A percentile compares a stretch with the other conserved stretches of the same genome.
phyloP scores from a whole-genome alignment of 2,888 invertebrate genomes.

The Hoplodrina blanda region DNA sequence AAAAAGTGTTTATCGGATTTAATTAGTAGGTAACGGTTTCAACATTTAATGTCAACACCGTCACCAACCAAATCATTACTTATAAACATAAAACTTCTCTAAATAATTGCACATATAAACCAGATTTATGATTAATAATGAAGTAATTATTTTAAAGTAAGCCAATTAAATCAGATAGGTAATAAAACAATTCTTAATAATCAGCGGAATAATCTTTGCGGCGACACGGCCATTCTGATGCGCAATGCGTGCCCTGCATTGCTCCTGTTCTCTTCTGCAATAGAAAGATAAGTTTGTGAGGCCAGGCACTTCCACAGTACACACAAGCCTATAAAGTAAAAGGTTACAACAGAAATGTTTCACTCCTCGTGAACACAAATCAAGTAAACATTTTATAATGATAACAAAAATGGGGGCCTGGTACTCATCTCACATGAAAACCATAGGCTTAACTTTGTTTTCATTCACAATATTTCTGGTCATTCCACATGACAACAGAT shows the following conservation, averaged over 20 bases:
- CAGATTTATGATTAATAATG: no score
- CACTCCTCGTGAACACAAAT: not conserved
- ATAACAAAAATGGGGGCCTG: no score
- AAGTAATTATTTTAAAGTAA: no score
- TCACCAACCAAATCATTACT: no score
- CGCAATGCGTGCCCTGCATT: conserved; percentile 58
- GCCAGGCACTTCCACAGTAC: conserved; percentile 13
- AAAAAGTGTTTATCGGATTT: no score
- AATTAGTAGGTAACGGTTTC: no score
- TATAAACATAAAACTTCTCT: no score
- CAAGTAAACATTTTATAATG: not conserved
- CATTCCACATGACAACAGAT: conserved; percentile 12
- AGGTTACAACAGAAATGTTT: not conserved
- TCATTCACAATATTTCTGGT: not conserved
- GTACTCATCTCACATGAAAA: conserved; percentile 3
- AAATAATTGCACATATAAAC: no score
- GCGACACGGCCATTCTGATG: conserved; percentile 57
- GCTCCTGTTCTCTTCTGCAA: conserved; percentile 9
- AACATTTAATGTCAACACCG: no score
- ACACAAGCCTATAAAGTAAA: not conserved
- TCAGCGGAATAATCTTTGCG: conserved; percentile 15
- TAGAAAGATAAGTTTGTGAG: conserved; percentile 1
- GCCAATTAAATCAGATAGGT: no score
- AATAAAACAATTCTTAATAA: no score
- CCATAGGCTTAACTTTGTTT: not conserved